These are phyloP conservation scores for Limonius californicus DNA, from an alignment of 1,140 invertebrate species.

Conservation along the genomic window DNA sequence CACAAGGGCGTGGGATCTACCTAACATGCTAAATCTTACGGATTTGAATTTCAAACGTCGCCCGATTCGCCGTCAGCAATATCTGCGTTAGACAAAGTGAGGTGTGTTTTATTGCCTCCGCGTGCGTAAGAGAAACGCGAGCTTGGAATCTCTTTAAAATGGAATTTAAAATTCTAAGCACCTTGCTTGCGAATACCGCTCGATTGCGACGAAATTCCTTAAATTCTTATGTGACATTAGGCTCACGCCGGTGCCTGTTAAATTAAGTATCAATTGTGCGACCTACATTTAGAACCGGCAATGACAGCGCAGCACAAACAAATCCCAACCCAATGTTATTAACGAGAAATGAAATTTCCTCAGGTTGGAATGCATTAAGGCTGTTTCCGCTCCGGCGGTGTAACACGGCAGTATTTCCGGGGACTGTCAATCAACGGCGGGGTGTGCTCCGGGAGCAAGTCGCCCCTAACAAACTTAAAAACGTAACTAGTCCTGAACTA, in stretches of 20 bases:
- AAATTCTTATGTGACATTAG: constrained; percentile 12
- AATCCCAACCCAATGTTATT: constrained; percentile 23
- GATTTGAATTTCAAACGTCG: constrained; percentile 15
- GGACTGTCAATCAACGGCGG: constrained; percentile 20
- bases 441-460: neutral
- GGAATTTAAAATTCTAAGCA: constrained; percentile 14
- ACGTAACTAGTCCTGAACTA: no score
- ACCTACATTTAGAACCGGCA: constrained; percentile 6
- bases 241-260: neutral
- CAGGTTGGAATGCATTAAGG: constrained; percentile 26
- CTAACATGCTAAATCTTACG: constrained; percentile 12
- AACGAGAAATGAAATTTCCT: constrained; percentile 30
- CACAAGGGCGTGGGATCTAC: constrained; percentile 6
- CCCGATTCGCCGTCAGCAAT: constrained; percentile 14
- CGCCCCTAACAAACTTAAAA: no score
- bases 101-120: constrained; percentile 13
- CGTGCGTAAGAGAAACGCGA: constrained; percentile 14
- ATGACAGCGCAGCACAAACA: constrained; percentile 15
- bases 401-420: constrained; percentile 26
- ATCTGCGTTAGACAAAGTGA: constrained; percentile 14
- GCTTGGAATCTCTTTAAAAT: constrained; percentile 12
- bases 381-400: constrained; percentile 21
- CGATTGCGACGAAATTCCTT: constrained; percentile 11
- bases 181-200: constrained; percentile 13
- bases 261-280: constrained; percentile 14